Percentiles rank a stretch among this genome's conserved stretches.
These are phyloP conservation scores for Pseudomyrmex sp. DNA, from an alignment of 1,140 invertebrate genomes.

Conservation along the genomic window DNA sequence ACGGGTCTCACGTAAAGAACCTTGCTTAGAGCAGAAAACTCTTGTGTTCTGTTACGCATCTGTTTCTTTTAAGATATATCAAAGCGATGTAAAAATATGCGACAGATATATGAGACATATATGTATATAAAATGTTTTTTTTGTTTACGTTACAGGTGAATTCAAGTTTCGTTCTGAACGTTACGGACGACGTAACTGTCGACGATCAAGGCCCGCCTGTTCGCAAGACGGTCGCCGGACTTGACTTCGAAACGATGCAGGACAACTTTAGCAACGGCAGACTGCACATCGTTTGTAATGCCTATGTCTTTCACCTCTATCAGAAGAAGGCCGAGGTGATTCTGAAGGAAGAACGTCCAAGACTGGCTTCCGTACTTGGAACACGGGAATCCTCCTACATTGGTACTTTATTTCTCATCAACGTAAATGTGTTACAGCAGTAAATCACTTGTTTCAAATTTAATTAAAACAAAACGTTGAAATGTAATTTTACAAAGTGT, in stretches of 20 bases:
- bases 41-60: too few species aligned
- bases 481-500: too few species aligned
- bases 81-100: too few species aligned
- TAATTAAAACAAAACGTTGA: too few species aligned
- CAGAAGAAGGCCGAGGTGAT: conserved; percentile 84
- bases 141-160: conserved; percentile 78
- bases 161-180: conserved; percentile 80
- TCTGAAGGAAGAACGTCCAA: conserved; percentile 88
- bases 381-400: conserved; percentile 86
- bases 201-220: conserved; percentile 71
- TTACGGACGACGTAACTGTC: conserved; percentile 80
- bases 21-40: too few species aligned
- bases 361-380: conserved; percentile 88
- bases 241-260: conserved; percentile 86
- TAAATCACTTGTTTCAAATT: too few species aligned
- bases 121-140: too few species aligned
- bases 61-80: too few species aligned
- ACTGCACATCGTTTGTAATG: conserved; percentile 87
- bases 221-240: conserved; percentile 73
- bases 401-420: conserved; percentile 68
- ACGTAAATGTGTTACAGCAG: conserved; percentile 3
- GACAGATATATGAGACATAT: neutral
- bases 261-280: conserved; percentile 87
- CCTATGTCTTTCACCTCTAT: conserved; percentile 88
- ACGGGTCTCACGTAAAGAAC: too few species aligned